Evolutionary conservation across 1,140 invertebrate species (phyloP), one percentile per base, ranked within the genome.

Genomic region (Chrysoperla carnea): DNA sequence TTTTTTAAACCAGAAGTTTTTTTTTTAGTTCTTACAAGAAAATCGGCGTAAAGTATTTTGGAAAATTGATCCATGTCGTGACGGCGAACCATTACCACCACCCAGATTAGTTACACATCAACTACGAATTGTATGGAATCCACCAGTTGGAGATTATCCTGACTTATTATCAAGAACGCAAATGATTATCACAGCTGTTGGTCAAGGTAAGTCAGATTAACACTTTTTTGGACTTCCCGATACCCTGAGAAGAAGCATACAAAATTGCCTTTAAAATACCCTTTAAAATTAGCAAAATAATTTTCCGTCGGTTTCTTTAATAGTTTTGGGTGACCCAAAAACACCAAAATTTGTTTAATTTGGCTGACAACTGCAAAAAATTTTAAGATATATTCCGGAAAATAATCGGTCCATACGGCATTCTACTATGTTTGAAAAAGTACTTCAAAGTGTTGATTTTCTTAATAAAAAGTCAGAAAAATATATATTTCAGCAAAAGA

Each of bases 11-110:
- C 29, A 11, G 29, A 31, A 31, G 29, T 6, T 12, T 12, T 33
- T 31, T 40, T 48, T 48, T 28, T 38, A 57, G 55, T 55, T 47
- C 48, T 40, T 56, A 17, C 51, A 48, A 12, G 54, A 56, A 35
- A 49, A 52, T 38, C 29, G 41, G 14, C 39, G 38, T 27, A 42
- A 42, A 15, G 47, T 54, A 1, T 46, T 55, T 28, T 58, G 56
- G 56, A 49, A 50, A 40, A 54, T 52, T 8, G 52, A 58, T 44
- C 45, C 48, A 14, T 58, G 56, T 45, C 48, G 48, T 1, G 40
- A 46, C 13, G 31, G 31, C 31, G 46, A 52, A 11, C 37, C 39
- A 17, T 33, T 58, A 29, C 39, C 47, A 6, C 47, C 50, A 17
- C 47, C 53, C 4, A 50, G 56, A 36, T 29, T 58, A 27, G 45